Conservation (phyloP, 2,113 vertebrate species). For the Toxotes jaculatrix region DNA sequence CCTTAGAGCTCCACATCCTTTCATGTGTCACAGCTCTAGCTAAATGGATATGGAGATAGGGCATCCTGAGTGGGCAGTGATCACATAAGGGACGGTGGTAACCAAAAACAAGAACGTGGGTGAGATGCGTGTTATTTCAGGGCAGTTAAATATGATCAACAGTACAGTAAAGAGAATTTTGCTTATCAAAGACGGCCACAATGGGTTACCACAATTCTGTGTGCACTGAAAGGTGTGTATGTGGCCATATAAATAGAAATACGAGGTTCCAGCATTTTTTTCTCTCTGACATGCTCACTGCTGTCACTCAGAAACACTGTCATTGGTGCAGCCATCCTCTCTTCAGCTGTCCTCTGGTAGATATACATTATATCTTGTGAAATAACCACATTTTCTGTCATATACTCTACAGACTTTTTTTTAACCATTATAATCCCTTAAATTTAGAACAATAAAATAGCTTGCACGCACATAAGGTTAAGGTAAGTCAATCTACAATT, state of each 20-base stretch:
- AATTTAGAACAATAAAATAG: neutral
- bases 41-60: constrained; percentile 30
- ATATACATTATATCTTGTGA: neutral
- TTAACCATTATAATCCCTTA: neutral
- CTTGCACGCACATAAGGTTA: neutral
- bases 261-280: neutral
- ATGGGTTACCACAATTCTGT: constrained; percentile 11
- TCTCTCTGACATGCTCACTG: neutral
- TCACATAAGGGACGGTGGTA: neutral
- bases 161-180: neutral
- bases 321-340: neutral
- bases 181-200: neutral
- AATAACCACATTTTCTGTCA: neutral
- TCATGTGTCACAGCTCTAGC: constrained; percentile 26
- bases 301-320: constrained; percentile 25
- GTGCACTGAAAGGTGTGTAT: constrained; percentile 2
- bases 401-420: neutral
- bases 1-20: constrained; percentile 48
- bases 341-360: neutral
- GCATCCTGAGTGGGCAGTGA: neutral
- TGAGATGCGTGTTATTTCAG: neutral
- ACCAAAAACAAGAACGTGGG: constrained; percentile 5
- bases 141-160: neutral
- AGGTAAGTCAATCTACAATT: neutral
- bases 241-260: neutral